phyloP scores from a whole-genome alignment of 2,113 vertebrate species.

The Dissostichus mawsoni region DNA sequence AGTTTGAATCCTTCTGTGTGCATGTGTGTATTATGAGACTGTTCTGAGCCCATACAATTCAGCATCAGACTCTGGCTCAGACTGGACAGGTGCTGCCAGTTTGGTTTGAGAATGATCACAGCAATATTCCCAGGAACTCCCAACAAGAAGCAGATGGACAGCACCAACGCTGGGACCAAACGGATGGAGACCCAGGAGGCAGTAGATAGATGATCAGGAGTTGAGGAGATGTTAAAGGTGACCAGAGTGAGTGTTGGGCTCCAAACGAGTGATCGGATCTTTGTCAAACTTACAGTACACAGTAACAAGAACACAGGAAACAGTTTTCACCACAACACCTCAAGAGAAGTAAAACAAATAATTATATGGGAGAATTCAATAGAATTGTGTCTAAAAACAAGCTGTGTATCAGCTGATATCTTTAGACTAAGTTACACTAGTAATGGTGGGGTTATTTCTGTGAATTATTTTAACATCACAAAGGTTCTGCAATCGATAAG shows the following conservation, averaged over 20 bases:
- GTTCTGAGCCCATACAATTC: neutral
- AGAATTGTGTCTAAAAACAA: too few species aligned
- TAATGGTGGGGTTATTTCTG: too few species aligned
- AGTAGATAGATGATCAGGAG: neutral
- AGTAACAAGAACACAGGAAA: neutral
- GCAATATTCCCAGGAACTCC: slow-evolving; percentile 41
- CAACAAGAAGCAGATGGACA: neutral
- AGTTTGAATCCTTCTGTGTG: too few species aligned
- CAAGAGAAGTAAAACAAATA: too few species aligned
- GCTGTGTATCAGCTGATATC: too few species aligned
- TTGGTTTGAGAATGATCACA: slow-evolving; percentile 34
- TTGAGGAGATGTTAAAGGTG: slow-evolving; percentile 5
- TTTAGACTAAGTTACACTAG: too few species aligned
- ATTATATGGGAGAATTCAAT: neutral
- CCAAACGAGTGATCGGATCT: too few species aligned
- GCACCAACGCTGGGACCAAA: neutral
- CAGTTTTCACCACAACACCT: neutral
- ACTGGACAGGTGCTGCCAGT: slow-evolving; percentile 28
- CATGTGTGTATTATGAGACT: too few species aligned
- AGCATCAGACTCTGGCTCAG: slow-evolving; percentile 46
- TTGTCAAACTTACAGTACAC: too few species aligned
- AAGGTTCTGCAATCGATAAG: too few species aligned
- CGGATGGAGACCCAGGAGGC: neutral
- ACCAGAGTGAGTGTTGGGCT: neutral
- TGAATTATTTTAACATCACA: too few species aligned